Conservation (phyloP, 2,797 vertebrate species). For the Thaleichthys pacificus region DNA sequence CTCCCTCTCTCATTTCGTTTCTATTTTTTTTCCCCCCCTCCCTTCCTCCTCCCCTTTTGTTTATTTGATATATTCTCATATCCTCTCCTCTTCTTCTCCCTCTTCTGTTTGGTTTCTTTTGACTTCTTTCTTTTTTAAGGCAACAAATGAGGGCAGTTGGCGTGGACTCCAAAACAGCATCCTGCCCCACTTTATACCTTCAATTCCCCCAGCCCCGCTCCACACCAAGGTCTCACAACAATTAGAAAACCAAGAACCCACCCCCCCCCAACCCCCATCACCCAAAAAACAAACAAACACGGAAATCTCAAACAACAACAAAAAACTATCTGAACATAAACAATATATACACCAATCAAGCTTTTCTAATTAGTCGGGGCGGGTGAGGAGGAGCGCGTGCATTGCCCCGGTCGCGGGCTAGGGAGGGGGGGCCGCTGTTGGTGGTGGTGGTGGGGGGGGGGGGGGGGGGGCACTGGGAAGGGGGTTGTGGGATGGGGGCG, state of each 20-base stretch:
- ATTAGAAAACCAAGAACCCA: conserved; percentile 61
- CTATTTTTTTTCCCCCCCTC: background rate
- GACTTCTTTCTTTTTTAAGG: conserved; percentile 62
- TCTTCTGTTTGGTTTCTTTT: conserved; percentile 50
- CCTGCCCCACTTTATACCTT: conserved; percentile 5
- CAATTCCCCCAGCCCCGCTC: conserved; percentile 65
- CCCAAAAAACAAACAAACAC: conserved; percentile 43
- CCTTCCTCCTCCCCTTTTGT: conserved; percentile 22
- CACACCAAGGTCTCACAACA: conserved; percentile 68
- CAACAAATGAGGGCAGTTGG: conserved; percentile 80
- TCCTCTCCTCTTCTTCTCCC: conserved; percentile 42
- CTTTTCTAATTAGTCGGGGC: conserved; percentile 55
- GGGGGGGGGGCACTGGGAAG: conserved; percentile 17
- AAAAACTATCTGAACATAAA: conserved; percentile 54
- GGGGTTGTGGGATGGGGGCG: conserved; percentile 26
- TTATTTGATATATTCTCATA: conserved; percentile 31
- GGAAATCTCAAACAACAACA: conserved; percentile 43
- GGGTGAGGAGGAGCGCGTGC: conserved; percentile 42
- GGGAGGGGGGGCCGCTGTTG: background rate
- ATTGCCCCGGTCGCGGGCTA: conserved; percentile 8
- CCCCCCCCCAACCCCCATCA: background rate
- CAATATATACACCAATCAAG: conserved; percentile 46
- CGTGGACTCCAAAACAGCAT: conserved; percentile 77
- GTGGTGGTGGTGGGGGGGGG: background rate
- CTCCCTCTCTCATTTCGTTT: background rate